Percentiles rank a stretch among this genome's conserved stretches.
These are phyloP conservation scores for Cryptoprocta ferox DNA, from an alignment of 2,797 vertebrate genomes.

Conservation along the genomic window DNA sequence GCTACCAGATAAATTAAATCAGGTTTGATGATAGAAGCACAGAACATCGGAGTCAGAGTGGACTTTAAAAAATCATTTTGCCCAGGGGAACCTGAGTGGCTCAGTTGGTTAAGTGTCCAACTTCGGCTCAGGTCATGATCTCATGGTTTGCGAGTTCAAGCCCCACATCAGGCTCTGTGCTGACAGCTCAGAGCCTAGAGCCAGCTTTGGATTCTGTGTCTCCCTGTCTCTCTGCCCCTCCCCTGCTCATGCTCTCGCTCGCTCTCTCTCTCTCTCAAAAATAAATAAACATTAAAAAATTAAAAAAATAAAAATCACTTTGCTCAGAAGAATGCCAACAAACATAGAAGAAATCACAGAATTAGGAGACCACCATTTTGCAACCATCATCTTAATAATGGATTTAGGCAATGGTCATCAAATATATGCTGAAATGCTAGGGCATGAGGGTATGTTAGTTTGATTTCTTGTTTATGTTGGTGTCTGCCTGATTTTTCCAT, in stretches of 20 bases:
- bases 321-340: background rate
- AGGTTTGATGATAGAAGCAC: background rate
- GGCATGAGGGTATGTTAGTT: background rate
- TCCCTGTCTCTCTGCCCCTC: too few species aligned
- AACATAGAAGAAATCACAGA: background rate
- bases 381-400: background rate
- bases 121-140: too few species aligned
- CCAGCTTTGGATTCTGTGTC: too few species aligned
- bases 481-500: background rate
- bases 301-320: background rate
- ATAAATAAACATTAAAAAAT: too few species aligned
- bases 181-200: too few species aligned
- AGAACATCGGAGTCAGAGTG: slow-evolving; percentile 21
- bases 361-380: background rate
- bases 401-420: background rate
- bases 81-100: too few species aligned
- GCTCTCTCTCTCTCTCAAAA: too few species aligned
- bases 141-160: too few species aligned
- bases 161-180: too few species aligned
- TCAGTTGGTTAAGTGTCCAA: too few species aligned
- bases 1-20: background rate
- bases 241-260: too few species aligned
- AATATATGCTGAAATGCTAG: background rate
- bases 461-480: slow-evolving; percentile 5
- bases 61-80: slow-evolving; percentile 36